phyloP scores from a whole-genome alignment of 1,140 invertebrate species.

The Caenorhabditis tropicalis region DNA sequence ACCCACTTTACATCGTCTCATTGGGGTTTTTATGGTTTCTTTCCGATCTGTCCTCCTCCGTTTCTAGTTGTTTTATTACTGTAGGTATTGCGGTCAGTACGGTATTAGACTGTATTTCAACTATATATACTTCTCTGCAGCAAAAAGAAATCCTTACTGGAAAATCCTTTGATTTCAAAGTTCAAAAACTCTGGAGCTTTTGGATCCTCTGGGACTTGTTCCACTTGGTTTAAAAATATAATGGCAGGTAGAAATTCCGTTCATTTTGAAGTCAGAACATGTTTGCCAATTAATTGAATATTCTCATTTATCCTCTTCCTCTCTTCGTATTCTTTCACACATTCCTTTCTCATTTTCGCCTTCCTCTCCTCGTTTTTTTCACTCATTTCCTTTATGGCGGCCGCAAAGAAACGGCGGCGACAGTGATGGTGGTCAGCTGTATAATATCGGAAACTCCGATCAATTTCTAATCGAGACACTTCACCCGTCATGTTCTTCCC shows the following conservation, averaged over 20 bases:
- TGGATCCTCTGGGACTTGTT: too few relatives aligned
- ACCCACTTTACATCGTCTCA: not conserved
- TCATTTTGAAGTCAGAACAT: not conserved
- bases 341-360: conserved; percentile 46
- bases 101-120: not conserved
- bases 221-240: not conserved
- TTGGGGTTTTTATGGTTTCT: not conserved
- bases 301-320: not conserved
- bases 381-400: not conserved
- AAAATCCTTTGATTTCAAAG: too few relatives aligned
- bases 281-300: not conserved
- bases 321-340: not conserved
- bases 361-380: not conserved
- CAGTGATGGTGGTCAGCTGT: not conserved
- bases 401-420: conserved; percentile 1
- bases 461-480: not conserved
- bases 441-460: conserved; percentile 33
- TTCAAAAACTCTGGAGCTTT: not conserved
- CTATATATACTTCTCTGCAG: not conserved
- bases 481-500: not conserved
- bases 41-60: not conserved
- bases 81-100: not conserved
- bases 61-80: not conserved
- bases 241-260: not conserved
- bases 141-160: too few relatives aligned